These are phyloP conservation scores for Standfussiana lucernea DNA, from an alignment of 2,888 invertebrate species.

Conservation along the genomic window DNA sequence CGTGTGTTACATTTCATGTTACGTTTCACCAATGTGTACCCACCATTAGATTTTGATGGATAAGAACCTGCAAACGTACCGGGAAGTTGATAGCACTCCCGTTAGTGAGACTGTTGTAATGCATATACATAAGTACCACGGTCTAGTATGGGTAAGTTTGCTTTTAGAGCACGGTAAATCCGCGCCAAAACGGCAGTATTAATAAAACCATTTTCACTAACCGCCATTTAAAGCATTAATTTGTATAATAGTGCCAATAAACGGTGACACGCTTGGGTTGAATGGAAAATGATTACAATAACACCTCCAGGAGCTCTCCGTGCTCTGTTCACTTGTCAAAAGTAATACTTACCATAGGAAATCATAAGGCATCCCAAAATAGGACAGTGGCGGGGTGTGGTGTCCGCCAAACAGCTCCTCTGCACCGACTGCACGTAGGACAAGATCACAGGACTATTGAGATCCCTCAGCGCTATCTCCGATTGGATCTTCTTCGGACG, in stretches of 20 bases:
- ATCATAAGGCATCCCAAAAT: constrained; percentile 82
- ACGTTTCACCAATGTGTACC: no score
- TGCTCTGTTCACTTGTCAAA: neutral
- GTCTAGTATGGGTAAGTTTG: neutral
- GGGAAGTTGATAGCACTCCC: neutral
- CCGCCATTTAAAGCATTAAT: neutral
- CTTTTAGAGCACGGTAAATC: neutral
- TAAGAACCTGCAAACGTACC: neutral
- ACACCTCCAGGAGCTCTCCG: neutral
- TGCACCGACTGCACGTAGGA: constrained; percentile 83
- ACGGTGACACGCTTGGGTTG: neutral
- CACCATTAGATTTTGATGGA: neutral
- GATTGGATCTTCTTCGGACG: constrained; percentile 80
- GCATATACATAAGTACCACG: no score
- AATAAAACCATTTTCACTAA: neutral
- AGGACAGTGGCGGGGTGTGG: constrained; percentile 83
- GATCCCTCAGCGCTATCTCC: constrained; percentile 76
- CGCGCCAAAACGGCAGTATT: neutral
- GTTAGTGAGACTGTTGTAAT: neutral
- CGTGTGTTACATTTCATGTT: no score
- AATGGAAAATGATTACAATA: neutral
- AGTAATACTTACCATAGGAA: constrained; percentile 77
- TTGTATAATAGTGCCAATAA: neutral
- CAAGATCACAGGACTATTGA: constrained; percentile 78
- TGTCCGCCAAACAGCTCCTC: constrained; percentile 81